Conservation (phyloP, 2,888 invertebrate species). For the Xylota segnis region DNA sequence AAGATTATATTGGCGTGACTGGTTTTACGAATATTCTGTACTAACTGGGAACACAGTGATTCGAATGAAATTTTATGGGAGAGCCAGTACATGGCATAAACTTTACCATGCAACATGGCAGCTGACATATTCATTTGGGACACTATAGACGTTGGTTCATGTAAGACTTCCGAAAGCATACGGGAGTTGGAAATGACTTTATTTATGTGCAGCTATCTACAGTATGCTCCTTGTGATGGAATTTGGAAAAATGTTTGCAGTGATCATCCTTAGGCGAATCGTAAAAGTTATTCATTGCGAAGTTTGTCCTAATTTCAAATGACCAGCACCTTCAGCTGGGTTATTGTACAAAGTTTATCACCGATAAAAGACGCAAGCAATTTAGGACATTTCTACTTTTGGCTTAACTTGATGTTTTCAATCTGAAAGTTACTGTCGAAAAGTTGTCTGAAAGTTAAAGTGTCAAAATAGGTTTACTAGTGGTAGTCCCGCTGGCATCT, state of each 20-base stretch:
- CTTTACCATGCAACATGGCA: slow-evolving; percentile 5
- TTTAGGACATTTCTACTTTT: no score
- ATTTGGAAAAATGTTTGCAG: background rate
- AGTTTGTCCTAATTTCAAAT: no score
- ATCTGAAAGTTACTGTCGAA: no score
- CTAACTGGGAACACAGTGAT: slow-evolving; percentile 6
- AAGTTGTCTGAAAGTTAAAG: no score
- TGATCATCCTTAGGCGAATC: background rate
- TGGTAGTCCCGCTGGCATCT: no score
- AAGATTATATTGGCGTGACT: slow-evolving; percentile 42
- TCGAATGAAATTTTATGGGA: slow-evolving; percentile 30
- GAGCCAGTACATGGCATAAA: slow-evolving; percentile 9
- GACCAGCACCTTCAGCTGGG: no score
- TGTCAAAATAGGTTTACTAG: no score
- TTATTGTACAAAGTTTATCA: no score
- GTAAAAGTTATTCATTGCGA: background rate
- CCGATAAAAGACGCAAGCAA: no score
- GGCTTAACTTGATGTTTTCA: no score
- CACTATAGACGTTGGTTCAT: background rate
- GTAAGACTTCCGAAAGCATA: background rate
- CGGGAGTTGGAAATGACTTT: background rate
- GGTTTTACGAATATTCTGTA: slow-evolving; percentile 37
- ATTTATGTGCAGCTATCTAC: background rate
- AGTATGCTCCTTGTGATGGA: slow-evolving; percentile 7
- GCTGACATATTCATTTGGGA: slow-evolving; percentile 29